A percentile compares a stretch with the other conserved stretches of the same genome.
These are phyloP conservation scores for Sarcophaga rosellei DNA, from an alignment of 2,888 invertebrate genomes.

Conservation along the genomic window DNA sequence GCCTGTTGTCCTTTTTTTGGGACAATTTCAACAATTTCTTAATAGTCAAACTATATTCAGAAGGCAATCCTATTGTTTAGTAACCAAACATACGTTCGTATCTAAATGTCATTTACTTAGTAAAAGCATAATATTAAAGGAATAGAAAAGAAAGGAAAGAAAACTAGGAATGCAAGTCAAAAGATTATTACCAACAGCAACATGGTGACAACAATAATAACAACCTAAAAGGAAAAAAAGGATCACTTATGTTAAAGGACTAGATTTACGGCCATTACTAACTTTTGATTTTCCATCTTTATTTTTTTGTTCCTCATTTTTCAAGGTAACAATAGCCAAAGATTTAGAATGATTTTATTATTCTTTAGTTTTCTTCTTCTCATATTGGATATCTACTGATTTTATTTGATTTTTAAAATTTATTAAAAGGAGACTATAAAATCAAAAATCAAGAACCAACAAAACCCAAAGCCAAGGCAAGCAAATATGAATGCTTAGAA, in stretches of 20 bases:
- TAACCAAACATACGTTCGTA: neutral
- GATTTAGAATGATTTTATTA: slow-evolving; percentile 20
- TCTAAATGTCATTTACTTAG: neutral
- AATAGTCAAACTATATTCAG: slow-evolving; percentile 58
- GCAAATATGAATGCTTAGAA: neutral
- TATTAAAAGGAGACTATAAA: slow-evolving; percentile 47
- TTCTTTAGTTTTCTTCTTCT: neutral
- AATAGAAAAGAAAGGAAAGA: no score
- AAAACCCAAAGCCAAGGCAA: neutral
- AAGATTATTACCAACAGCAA: neutral
- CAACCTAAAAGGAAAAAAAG: slow-evolving; percentile 16
- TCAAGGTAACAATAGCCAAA: slow-evolving; percentile 35
- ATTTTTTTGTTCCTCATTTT: slow-evolving; percentile 24
- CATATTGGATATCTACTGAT: neutral
- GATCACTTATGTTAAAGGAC: slow-evolving; percentile 50
- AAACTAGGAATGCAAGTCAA: slow-evolving; percentile 19
- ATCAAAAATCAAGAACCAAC: neutral
- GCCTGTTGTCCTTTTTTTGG: slow-evolving; percentile 16
- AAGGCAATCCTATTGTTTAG: neutral
- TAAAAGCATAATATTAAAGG: neutral
- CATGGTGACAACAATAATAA: neutral
- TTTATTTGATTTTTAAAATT: slow-evolving; percentile 51
- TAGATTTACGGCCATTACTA: slow-evolving; percentile 57
- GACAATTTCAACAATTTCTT: slow-evolving; percentile 36
- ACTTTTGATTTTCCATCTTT: slow-evolving; percentile 20